Evolutionary conservation across 2,797 vertebrate species (phyloP).

Genomic region (Columba guinea): DNA sequence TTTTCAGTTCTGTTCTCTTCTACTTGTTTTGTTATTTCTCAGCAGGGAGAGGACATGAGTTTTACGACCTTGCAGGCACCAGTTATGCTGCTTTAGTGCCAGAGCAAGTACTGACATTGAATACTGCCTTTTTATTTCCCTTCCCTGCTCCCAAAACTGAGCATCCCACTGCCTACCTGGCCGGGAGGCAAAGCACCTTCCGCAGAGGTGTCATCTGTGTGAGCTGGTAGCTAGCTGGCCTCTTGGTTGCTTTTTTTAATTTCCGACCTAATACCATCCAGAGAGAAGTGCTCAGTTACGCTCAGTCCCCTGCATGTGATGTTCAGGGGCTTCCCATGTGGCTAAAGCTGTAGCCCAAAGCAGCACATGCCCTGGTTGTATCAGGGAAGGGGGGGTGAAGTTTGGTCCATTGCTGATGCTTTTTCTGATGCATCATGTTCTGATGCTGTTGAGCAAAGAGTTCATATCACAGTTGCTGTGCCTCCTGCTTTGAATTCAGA

Average conservation of each 20-base stretch:
- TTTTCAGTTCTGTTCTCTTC: background rate
- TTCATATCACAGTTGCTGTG: fast-evolving
- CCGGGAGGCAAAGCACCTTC: background rate
- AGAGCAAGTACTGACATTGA: background rate
- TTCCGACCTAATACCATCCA: background rate
- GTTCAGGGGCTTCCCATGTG: background rate
- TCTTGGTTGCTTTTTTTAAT: background rate
- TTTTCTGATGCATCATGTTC: background rate
- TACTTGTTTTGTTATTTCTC: background rate
- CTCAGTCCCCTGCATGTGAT: background rate
- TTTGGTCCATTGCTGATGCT: background rate
- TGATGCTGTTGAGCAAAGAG: background rate
- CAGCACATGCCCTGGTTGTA: fast-evolving
- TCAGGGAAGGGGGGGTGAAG: background rate
- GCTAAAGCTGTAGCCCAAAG: background rate
- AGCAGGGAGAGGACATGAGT: background rate
- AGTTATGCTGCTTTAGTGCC: background rate
- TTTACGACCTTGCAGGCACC: background rate
- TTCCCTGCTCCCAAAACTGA: background rate
- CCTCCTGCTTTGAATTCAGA: background rate
- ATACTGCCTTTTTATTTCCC: background rate
- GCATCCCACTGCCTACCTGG: background rate
- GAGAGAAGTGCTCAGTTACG: background rate
- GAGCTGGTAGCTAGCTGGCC: background rate
- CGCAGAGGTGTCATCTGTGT: background rate